Percentiles rank a stretch among this genome's conserved stretches.
Conservation (phyloP, 2,113 vertebrate species). For the Phyllostomus hastatus region DNA sequence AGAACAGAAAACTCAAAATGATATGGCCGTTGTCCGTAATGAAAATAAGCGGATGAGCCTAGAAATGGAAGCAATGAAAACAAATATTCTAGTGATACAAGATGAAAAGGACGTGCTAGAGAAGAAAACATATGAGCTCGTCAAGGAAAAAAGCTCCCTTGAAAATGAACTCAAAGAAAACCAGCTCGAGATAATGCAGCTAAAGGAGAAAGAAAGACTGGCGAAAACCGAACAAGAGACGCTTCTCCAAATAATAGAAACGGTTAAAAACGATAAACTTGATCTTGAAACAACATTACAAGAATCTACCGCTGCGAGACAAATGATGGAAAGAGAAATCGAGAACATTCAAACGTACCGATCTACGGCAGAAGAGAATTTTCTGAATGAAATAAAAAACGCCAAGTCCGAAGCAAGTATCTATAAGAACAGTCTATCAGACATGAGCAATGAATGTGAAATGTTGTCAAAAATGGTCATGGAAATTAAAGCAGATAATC, state of each 20-base stretch:
- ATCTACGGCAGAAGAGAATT: constrained; percentile 55
- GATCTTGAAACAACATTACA: constrained; percentile 66
- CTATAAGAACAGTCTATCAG: constrained; percentile 69
- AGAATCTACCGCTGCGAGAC: constrained; percentile 49
- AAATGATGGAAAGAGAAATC: constrained; percentile 66
- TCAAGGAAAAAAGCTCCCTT: constrained; percentile 59
- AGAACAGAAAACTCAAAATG: constrained; percentile 67
- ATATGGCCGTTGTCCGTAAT: constrained; percentile 35
- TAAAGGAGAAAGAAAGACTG: constrained; percentile 62
- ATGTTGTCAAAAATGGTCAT: constrained; percentile 63
- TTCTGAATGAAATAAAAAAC: constrained; percentile 68
- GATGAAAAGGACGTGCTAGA: constrained; percentile 71
- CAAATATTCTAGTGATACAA: constrained; percentile 23
- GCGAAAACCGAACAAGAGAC: constrained; percentile 61
- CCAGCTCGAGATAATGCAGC: constrained; percentile 55
- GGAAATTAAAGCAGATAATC: constrained; percentile 74
- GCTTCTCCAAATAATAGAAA: constrained; percentile 58
- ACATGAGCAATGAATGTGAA: constrained; percentile 68
- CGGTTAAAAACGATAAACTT: constrained; percentile 67
- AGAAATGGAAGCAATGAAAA: constrained; percentile 63
- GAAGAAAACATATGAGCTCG: constrained; percentile 47
- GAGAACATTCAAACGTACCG: constrained; percentile 46
- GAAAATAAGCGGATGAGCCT: constrained; percentile 59
- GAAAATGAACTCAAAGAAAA: constrained; percentile 68
- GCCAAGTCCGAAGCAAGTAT: constrained; percentile 69